A percentile compares a stretch with the other conserved stretches of the same genome.
Evolutionary conservation across 2,888 invertebrate genomes (phyloP).

Genomic region (Spilarctia lutea): DNA sequence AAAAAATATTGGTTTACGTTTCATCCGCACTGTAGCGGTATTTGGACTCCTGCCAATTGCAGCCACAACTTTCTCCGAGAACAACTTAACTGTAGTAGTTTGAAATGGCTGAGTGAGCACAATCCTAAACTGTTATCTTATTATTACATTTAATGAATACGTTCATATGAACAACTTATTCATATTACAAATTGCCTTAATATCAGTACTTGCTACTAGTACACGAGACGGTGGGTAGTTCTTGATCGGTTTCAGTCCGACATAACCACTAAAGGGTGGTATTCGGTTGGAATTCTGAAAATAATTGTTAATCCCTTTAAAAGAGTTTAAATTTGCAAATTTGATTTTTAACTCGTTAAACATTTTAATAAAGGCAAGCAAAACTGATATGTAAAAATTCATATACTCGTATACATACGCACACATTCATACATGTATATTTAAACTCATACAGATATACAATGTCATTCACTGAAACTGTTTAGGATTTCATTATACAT

Average conservation of each 20-base stretch:
- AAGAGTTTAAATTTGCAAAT: too few relatives aligned
- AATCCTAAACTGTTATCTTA: slow-evolving; percentile 15
- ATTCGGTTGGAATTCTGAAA: neutral
- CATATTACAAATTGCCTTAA: neutral
- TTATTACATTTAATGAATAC: neutral
- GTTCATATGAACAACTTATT: neutral
- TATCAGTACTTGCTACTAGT: neutral
- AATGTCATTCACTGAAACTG: too few relatives aligned
- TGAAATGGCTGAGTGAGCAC: slow-evolving; percentile 35
- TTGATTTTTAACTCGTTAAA: too few relatives aligned
- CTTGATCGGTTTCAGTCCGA: neutral
- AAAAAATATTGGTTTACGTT: slow-evolving; percentile 21
- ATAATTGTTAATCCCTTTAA: too few relatives aligned
- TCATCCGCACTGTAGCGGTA: slow-evolving; percentile 43
- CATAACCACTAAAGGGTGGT: neutral
- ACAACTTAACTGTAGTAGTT: slow-evolving; percentile 55
- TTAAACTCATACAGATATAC: too few relatives aligned
- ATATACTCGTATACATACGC: too few relatives aligned
- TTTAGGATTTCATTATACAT: too few relatives aligned
- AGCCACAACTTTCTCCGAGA: slow-evolving; percentile 51
- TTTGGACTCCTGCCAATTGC: slow-evolving; percentile 59
- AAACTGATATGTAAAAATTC: too few relatives aligned
- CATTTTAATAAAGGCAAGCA: too few relatives aligned
- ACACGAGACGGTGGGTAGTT: neutral
- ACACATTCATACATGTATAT: too few relatives aligned